Conservation (phyloP, 2,113 vertebrate genomes). For the Passer montanus region DNA sequence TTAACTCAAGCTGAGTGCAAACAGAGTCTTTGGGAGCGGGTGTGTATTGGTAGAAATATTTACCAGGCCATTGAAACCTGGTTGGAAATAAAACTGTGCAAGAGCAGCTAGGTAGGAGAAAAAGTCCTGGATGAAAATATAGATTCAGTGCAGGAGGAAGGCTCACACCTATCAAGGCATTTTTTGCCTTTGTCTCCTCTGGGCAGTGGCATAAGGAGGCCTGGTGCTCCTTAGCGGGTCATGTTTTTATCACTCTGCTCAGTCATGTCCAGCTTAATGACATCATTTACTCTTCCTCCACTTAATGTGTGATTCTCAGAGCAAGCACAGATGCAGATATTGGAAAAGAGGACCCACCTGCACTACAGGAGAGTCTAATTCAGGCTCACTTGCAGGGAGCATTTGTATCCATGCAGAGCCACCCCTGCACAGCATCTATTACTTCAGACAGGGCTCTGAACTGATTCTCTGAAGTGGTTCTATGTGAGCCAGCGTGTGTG, state of each 20-base stretch:
- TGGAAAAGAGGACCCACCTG: background rate
- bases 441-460: background rate
- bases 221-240: background rate
- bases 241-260: background rate
- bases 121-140: background rate
- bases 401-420: background rate
- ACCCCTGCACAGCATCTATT: background rate
- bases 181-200: background rate
- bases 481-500: background rate
- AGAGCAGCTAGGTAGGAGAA: background rate
- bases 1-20: background rate
- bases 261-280: background rate
- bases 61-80: background rate
- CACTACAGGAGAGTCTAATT: background rate
- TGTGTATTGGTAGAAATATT: background rate
- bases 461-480: background rate
- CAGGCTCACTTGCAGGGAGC: background rate
- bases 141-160: background rate
- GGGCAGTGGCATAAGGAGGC: background rate
- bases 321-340: background rate
- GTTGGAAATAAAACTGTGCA: background rate
- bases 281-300: background rate
- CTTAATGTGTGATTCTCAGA: background rate
- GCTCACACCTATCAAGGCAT: background rate
- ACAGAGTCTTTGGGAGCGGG: background rate